Evolutionary conservation across 2,797 vertebrate species (phyloP), one percentile per base, ranked within the genome.

Genomic region (Sebastes oblongus): DNA sequence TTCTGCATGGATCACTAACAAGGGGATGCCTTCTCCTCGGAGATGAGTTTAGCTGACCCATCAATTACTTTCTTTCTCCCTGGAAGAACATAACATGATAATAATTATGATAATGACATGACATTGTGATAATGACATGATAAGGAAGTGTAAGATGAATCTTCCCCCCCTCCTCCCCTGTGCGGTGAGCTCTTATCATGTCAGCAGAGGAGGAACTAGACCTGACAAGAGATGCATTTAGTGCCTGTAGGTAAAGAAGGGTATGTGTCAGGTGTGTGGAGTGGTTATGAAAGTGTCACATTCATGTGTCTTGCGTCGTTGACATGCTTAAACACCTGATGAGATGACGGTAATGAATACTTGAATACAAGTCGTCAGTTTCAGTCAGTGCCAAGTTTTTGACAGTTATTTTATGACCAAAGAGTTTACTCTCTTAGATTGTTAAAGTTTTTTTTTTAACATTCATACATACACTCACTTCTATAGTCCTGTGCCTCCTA

Each of bases 21-120:
- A 92, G 91, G 71, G 65, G 70, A 72, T 75, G 82, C 64, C 87
- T 89, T 87, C 82, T 86, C 81, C 81, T 90, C 34, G 50, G 85
- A 87, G 83, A 87, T 14, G 77, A 86, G 71, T 91, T 90, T 89
- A 86, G 91, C 91, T 93, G 92, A 94, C 91, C 92, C 90, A 88
- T 93, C 91, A 93, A 93, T 94, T 93, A 91, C 85, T 80, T 89
- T 85, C 87, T 83, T 84, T 85, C 87, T 83, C 85, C 52, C 75
- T 74, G 81, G 85, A 89, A 85, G 88, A 91, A 85, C 69, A n/a
- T 88, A 90, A 90, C 87, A 87, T 80, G 89, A 92, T 93, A 82
- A 94, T 93, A 90, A 91, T 91, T 91, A 91, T 92, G 91, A 92
- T 92, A 92, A 95, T 92, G 90, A 91, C 60, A 62, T 88, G 90